Percentiles rank a stretch among this genome's conserved stretches.
Evolutionary conservation across 2,113 vertebrate genomes (phyloP).

Genomic region (Polypterus bichir): DNA sequence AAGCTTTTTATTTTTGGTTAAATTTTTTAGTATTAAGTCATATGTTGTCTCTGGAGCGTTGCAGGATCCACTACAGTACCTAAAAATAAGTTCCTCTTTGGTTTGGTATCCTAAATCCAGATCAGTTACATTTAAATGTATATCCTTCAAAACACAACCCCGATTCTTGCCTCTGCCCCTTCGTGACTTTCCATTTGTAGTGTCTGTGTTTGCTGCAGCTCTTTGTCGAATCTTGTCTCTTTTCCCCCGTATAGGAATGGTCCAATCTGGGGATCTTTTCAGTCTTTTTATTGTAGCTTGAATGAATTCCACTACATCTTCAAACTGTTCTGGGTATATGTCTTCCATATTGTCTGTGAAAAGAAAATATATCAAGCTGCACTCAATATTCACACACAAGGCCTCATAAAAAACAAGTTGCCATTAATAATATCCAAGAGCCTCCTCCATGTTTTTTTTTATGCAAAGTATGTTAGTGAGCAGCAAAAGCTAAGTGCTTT

Average conservation of each 20-base stretch:
- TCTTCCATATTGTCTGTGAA: slow-evolving; percentile 66
- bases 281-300: slow-evolving; percentile 83
- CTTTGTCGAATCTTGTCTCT: slow-evolving; percentile 61
- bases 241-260: slow-evolving; percentile 40
- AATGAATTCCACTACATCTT: slow-evolving; percentile 94
- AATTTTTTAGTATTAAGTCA: slow-evolving; percentile 92
- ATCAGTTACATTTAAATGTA: slow-evolving; percentile 92
- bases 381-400: not conserved
- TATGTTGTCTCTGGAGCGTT: slow-evolving; percentile 81
- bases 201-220: slow-evolving; percentile 39
- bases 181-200: slow-evolving; percentile 43
- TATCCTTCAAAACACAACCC: slow-evolving; percentile 79
- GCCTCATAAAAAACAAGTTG: not conserved
- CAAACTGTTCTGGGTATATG: slow-evolving; percentile 76
- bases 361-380: slow-evolving; percentile 18
- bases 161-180: slow-evolving; percentile 53
- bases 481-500: too few species aligned
- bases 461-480: too few species aligned
- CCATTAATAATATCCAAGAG: too few species aligned
- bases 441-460: too few species aligned
- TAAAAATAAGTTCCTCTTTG: slow-evolving; percentile 91
- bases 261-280: slow-evolving; percentile 66
- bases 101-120: slow-evolving; percentile 89
- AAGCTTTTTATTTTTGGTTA: slow-evolving; percentile 86
- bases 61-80: slow-evolving; percentile 92